Conservation (phyloP, 2,888 invertebrate species). For the Synanthedon andrenaeformis region DNA sequence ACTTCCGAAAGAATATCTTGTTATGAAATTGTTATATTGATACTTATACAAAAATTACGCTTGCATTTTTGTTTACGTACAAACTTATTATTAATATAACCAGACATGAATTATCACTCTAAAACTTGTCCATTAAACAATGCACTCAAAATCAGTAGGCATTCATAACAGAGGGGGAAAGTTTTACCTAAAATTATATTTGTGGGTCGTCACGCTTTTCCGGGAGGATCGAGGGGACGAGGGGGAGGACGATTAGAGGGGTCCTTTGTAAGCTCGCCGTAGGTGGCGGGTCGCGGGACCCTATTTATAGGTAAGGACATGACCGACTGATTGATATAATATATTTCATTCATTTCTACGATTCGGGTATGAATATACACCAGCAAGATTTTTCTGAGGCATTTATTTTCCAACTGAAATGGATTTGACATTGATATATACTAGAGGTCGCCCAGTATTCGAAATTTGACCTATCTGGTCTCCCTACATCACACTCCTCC, state of each 20-base stretch:
- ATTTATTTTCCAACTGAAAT: too few relatives aligned
- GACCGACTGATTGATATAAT: constrained; percentile 5
- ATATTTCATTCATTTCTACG: not conserved
- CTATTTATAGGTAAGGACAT: constrained; percentile 35
- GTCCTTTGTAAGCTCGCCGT: constrained; percentile 50
- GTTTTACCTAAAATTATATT: constrained; percentile 69
- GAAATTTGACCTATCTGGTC: too few relatives aligned
- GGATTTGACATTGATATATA: too few relatives aligned
- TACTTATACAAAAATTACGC: not conserved
- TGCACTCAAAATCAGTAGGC: constrained; percentile 50
- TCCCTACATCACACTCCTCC: too few relatives aligned
- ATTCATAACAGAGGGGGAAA: constrained; percentile 54
- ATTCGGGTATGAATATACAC: too few relatives aligned
- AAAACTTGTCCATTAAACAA: constrained; percentile 12
- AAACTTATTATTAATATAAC: not conserved
- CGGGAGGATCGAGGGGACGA: constrained; percentile 26
- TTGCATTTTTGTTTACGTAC: not conserved
- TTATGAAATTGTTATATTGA: too few relatives aligned
- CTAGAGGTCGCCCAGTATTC: too few relatives aligned
- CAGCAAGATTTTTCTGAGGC: too few relatives aligned
- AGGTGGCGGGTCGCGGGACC: constrained; percentile 32
- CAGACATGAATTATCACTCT: not conserved
- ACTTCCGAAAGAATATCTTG: too few relatives aligned
- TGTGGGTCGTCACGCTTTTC: constrained; percentile 71
- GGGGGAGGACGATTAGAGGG: constrained; percentile 57